Base-by-base conservation (phyloP, 2,888 invertebrate genomes). In the Caenorhabditis sp. region DNA sequence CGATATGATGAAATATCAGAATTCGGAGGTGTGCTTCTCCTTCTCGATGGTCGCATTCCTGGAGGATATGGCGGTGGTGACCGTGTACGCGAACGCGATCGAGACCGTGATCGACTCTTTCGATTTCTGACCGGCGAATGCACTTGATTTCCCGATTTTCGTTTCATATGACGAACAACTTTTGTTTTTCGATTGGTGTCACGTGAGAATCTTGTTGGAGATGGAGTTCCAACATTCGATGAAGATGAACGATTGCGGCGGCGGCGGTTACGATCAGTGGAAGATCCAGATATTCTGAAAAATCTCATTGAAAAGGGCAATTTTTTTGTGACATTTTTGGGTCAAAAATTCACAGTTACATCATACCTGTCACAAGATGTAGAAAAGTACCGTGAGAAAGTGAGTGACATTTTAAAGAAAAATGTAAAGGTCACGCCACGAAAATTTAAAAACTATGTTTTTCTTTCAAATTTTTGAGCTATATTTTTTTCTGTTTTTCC, bases 1-100 rank as follows among this genome's bases (percentile, higher is more conserved):
- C 69, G 43, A 50, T 64, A 64, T 17, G 24, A 19, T 37, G 49
- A 43, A 24, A 67, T 67, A 55, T 72, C 64, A 6, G 68, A 63
- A 17, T 60, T 23, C 19, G 36, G 58, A 17, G 58, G 21, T 36
- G 21, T 21, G 21, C 21, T 37, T 21, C 21, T 12, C 8, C 17
- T 14, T 19, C 14, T 36, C 8, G 23, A n/a, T 24, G 59, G 49
- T 19, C 37, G n/a, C 37, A 37, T 59, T 50, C 72, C 72, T 1
- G 67, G 61, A 10, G 73, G 73, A 54, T 73, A 73, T 17, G 73
- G 68, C 6, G 73, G 73, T 5, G 73, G 73, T 0, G 73, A 69
- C 0, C 69, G 55, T 14, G 58, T 63, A 53, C 73, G 61, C 5
- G 71, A 67, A 6, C 58, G 12, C 24, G 58, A 12, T 14, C 54